Evolutionary conservation across 2,888 invertebrate genomes (phyloP), one percentile per base, ranked within the genome.

Genomic region (Euzophera pinguis): DNA sequence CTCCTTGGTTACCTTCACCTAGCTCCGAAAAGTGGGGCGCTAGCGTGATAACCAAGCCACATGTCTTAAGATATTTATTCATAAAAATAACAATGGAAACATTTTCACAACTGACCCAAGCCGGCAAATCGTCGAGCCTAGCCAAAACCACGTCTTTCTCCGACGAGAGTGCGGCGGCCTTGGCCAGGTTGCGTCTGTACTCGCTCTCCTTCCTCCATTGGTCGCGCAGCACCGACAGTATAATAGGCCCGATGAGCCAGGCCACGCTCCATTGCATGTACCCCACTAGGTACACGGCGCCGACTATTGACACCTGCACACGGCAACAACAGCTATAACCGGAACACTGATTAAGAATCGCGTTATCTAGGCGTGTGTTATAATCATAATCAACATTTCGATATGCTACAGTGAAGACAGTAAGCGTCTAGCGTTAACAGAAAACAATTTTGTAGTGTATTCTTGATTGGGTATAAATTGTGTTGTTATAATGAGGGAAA

Each of bases 91-190:
- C 5, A 22, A 22, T 2, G 22, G 22, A 22, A 22, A 22, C 22
- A 22, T 22, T n/a, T n/a, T n/a, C n/a, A n/a, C n/a, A 16, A 57
- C 92, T 91, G 82, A 97, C 98, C 98, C 98, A 98, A 22, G 98
- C 95, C 32, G 98, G 98, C 65, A 98, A 84, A 81, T 98, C 98
- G 74, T 97, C 95, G 50, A 98, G 92, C 71, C 96, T 91, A 2
- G 96, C 97, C 59, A 96, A 90, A 58, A 98, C 95, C 34, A 97
- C 93, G 67, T 96, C 95, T 81, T 96, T 96, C 81, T 98, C 98
- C 49, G 95, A 95, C 0, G 94, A 92, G 65, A 93, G 72, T 0
- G 96, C 96, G 3, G 95, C 93, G 9, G 94, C 92, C 79, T 96
- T 95, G 38, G 96, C 96, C 54, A 95, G 91, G 63, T 92, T 92